Base-by-base conservation (phyloP, 92 coral and sea anemone species). In the Paragorgia papillata region DNA sequence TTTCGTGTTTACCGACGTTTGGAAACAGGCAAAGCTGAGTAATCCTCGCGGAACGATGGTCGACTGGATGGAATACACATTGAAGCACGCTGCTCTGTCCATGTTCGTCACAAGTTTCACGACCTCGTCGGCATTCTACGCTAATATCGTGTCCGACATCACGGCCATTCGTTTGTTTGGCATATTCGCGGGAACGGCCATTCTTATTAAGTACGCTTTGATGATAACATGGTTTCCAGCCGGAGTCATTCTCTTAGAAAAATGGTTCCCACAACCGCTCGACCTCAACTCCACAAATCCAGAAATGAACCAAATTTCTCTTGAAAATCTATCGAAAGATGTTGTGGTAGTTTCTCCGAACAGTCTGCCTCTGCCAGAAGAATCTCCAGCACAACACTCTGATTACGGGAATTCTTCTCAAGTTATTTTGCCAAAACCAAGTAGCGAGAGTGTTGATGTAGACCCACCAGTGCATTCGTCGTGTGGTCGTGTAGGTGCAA, bases 71-170 rank as follows among this genome's bases (percentile, higher is more conserved):
- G 75, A 86, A 37, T 88, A 90, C 37, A 87, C 98, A 6, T 75
- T 94, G 82, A 88, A 82, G 3, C 90, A 94, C 70, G 93, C 98
- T 18, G 97, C 92, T 9, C 69, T 95, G 8, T 89, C 99, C 32
- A 95, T 95, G 99, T 76, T 95, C 61, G 99, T 95, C 35, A 95
- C 99, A 33, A 95, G 99, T 66, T 78, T 91, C 74, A 95, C 99
- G 22, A 95, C 99, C 20, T 88, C 99, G 7, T 89, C 99, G 28
- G 99, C 99, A 2, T 95, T 91, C 81, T 91, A 79, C 75, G 97
- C 99, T 17, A 89, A 90, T 46, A 37, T 87, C 27, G 83, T 96
- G 13, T 95, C 99, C 9, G 60, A 69, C 54, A 95, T 95, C 29
- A 91, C 92, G 0, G 87, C 97, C 53, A 85, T 95, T 60, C 89